A percentile compares a stretch with the other conserved stretches of the same genome.
phyloP scores from a whole-genome alignment of 2,888 invertebrate genomes.

The Drosophila heteroneura region DNA sequence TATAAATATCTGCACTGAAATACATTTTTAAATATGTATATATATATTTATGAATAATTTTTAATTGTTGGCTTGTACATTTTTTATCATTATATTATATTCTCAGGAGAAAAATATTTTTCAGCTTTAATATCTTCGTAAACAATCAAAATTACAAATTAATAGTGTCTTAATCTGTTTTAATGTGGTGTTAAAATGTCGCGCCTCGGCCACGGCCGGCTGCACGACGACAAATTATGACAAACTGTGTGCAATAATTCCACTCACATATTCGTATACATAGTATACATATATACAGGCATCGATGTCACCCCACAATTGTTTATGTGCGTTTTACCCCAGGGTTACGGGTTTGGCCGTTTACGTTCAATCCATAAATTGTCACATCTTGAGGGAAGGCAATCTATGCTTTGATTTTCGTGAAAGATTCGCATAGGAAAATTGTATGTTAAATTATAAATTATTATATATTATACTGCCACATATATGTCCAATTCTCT shows the following conservation, averaged over 20 bases:
- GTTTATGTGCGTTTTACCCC: slow-evolving; percentile 67
- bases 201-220: slow-evolving; percentile 23
- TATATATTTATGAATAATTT: slow-evolving; percentile 2
- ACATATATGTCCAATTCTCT: background rate
- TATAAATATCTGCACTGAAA: background rate
- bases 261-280: slow-evolving; percentile 17
- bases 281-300: slow-evolving; percentile 20
- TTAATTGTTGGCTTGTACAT: slow-evolving; percentile 25
- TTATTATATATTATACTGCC: background rate
- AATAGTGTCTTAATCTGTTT: slow-evolving; percentile 53
- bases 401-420: background rate
- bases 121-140: slow-evolving; percentile 59
- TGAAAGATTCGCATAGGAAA: background rate
- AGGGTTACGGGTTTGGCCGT: slow-evolving; percentile 55
- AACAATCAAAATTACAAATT: slow-evolving; percentile 52
- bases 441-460: background rate
- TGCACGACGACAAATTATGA: slow-evolving; percentile 69
- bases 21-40: background rate
- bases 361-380: slow-evolving; percentile 9
- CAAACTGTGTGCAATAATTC: slow-evolving; percentile 62
- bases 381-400: background rate
- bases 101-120: background rate
- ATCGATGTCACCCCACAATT: slow-evolving; percentile 36
- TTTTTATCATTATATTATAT: slow-evolving; percentile 4
- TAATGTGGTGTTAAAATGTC: slow-evolving; percentile 36